Evolutionary conservation across 30 jellyfish, hydroid and myxozoan species (phyloP), one percentile per base, ranked within the genome.

Genomic region (Mastigias papua): DNA sequence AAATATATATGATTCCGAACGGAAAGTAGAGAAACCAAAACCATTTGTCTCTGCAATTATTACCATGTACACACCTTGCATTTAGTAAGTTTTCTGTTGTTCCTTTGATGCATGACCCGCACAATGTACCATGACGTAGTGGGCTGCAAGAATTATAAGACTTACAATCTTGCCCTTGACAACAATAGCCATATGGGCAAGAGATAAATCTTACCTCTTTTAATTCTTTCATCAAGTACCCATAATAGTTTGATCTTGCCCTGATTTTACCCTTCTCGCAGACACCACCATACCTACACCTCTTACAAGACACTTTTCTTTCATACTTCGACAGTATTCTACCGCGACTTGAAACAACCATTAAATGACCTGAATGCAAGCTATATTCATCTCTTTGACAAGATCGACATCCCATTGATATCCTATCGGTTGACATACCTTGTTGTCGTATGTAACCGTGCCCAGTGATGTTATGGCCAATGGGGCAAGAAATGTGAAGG

Each of bases 101-200:
- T 23, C 97, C 99, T 19, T 48, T 71, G 27, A 62, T 83, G 71
- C 99, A 95, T 23, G 80, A 85, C 10, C 99, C 99, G 86, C 99
- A 95, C 25, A 95, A 33, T 1, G 73, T 26, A 10, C 97, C 97
- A n/a, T 57, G 62, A 29, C 99, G 84, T 2, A 63, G 49, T 1
- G 83, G 73, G 13, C 81, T 84, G 80, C 99, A 95, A 26, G 99
- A 90, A 74, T 95, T 79, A 68, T 81, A 95, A 0, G 86, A 34
- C 22, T 79, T 76, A 64, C 99, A 95, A 9, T 77, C 85, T 8
- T 32, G 74, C 9, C 97, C 99, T 17, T 73, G 82, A 69, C 99
- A 95, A 62, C 99, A 95, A 54, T 95, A 95, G 31, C 97, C 97
- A 37, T 34, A 50, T 1, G 99, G 99, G 64, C 99, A 95, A 0